Evolutionary conservation across 2,888 invertebrate species (phyloP).

Genomic region (Lycaena phlaeas): DNA sequence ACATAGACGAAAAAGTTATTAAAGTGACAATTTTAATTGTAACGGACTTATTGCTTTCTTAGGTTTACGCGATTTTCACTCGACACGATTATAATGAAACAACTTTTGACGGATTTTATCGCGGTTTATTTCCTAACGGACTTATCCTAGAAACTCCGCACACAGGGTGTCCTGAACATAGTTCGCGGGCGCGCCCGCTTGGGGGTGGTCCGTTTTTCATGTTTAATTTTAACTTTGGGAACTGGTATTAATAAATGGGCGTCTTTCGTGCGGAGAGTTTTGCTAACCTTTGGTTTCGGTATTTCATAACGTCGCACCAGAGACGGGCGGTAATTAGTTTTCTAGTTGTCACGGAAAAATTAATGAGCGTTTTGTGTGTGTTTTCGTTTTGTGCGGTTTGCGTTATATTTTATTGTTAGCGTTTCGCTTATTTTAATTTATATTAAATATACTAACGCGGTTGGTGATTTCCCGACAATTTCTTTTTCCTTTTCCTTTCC

Average conservation of each 20-base stretch:
- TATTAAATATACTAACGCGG: too few species aligned
- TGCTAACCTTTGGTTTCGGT: slow-evolving; percentile 47
- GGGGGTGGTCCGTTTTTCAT: slow-evolving; percentile 54
- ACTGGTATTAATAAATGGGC: slow-evolving; percentile 67
- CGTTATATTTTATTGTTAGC: slow-evolving; percentile 16
- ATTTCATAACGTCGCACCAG: slow-evolving; percentile 53
- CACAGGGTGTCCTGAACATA: slow-evolving; percentile 20
- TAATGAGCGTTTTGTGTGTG: slow-evolving; percentile 18
- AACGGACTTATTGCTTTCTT: too few species aligned
- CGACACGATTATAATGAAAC: too few species aligned
- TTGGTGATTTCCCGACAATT: too few species aligned
- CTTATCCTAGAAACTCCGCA: neutral
- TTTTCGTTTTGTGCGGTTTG: slow-evolving; percentile 12
- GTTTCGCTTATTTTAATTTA: too few species aligned
- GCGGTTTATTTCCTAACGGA: too few species aligned
- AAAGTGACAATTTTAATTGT: too few species aligned
- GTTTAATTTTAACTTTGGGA: slow-evolving; percentile 72
- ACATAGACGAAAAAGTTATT: too few species aligned
- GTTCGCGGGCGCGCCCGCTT: slow-evolving; percentile 28
- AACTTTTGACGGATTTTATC: too few species aligned
- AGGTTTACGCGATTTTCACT: too few species aligned
- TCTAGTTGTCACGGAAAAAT: slow-evolving; percentile 28
- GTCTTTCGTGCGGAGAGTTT: slow-evolving; percentile 40
- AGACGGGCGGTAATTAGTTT: slow-evolving; percentile 57
- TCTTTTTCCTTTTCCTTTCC: too few species aligned